Evolutionary conservation across 2,888 invertebrate genomes (phyloP).

Genomic region (Callosobruchus maculatus): DNA sequence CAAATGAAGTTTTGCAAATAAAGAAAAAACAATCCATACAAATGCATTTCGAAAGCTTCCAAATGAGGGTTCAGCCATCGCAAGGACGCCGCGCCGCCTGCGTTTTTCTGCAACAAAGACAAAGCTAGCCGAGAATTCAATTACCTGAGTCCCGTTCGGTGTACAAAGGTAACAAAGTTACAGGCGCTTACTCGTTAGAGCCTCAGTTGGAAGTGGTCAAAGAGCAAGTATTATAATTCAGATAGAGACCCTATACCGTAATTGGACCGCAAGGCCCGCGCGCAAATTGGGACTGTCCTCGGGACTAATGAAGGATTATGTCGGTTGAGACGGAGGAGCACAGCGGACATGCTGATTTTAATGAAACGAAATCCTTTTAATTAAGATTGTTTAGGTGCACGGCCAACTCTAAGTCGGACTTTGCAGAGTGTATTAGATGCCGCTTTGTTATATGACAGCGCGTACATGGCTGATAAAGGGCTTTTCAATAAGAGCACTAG

Average conservation of each 20-base stretch:
- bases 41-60: neutral
- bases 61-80: neutral
- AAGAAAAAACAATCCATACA: neutral
- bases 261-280: constrained; percentile 28
- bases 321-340: constrained; percentile 1
- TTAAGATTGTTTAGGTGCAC: neutral
- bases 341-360: neutral
- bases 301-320: constrained; percentile 23
- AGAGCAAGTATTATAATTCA: constrained; percentile 28
- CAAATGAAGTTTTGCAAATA: neutral
- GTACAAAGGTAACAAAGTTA: neutral
- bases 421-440: neutral
- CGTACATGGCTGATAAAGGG: too few species aligned
- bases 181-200: neutral
- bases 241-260: constrained; percentile 22
- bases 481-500: too few species aligned
- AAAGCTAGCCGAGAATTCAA: neutral
- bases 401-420: neutral
- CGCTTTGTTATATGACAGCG: too few species aligned
- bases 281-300: constrained; percentile 21
- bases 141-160: neutral
- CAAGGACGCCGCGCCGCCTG: neutral
- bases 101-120: neutral
- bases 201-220: constrained; percentile 14
- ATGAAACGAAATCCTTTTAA: neutral